These are phyloP conservation scores for Temnothorax longispinosus DNA, from an alignment of 1,140 invertebrate species.

Conservation along the genomic window DNA sequence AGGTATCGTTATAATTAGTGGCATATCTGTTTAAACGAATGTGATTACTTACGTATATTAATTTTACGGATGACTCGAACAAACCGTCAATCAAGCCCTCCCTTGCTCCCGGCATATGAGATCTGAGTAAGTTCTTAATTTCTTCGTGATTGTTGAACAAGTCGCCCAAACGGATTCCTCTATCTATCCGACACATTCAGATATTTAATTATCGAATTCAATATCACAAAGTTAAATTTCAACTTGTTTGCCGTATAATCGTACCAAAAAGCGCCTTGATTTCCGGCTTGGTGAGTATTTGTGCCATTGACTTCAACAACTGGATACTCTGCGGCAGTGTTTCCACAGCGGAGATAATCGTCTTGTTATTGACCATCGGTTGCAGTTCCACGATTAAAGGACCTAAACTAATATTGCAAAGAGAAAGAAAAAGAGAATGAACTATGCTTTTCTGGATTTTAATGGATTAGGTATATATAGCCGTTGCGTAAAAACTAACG, in stretches of 20 bases:
- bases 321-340: slow-evolving; percentile 87
- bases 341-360: slow-evolving; percentile 84
- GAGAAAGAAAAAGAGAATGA: background rate
- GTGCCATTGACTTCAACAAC: slow-evolving; percentile 87
- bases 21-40: background rate
- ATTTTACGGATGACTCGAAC: slow-evolving; percentile 85
- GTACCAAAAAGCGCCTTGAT: slow-evolving; percentile 87
- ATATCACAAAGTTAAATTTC: background rate
- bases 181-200: slow-evolving; percentile 81
- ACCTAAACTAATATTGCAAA: slow-evolving; percentile 78
- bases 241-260: slow-evolving; percentile 61
- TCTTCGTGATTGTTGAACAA: slow-evolving; percentile 85
- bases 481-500: slow-evolving; percentile 83
- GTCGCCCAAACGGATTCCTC: slow-evolving; percentile 85
- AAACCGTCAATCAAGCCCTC: slow-evolving; percentile 82
- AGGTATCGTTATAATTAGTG: background rate
- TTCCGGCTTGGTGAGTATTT: slow-evolving; percentile 87
- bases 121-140: slow-evolving; percentile 82
- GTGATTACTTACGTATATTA: slow-evolving; percentile 85
- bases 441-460: background rate
- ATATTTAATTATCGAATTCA: background rate
- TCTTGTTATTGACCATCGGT: slow-evolving; percentile 84
- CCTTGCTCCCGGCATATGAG: slow-evolving; percentile 79
- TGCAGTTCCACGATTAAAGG: slow-evolving; percentile 84
- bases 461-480: background rate